Percentiles rank a stretch among this genome's conserved stretches.
phyloP scores from a whole-genome alignment of 2,113 vertebrate genomes.

The Theristicus caerulescens region DNA sequence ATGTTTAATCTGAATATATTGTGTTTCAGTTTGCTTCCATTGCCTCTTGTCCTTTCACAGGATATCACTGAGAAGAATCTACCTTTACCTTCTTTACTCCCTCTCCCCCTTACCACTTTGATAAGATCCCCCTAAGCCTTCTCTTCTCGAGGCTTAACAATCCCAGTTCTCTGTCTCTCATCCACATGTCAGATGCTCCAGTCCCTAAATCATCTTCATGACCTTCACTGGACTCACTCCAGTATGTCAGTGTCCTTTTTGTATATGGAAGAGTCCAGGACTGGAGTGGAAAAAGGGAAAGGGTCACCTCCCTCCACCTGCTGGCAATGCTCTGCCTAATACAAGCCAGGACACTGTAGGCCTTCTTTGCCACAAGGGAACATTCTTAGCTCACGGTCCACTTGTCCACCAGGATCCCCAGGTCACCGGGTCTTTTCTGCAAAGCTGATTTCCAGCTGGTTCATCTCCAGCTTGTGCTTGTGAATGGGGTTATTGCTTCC shows the following conservation, averaged over 20 bases:
- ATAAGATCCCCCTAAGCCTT: background rate
- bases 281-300: background rate
- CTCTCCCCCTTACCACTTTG: background rate
- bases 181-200: background rate
- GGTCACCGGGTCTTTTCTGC: background rate
- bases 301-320: background rate
- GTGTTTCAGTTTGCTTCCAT: background rate
- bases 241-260: background rate
- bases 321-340: background rate
- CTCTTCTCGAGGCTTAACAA: background rate
- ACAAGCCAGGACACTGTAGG: background rate
- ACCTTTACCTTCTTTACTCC: background rate
- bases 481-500: background rate
- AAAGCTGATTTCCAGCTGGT: background rate
- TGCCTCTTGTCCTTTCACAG: background rate
- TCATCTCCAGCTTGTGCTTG: background rate
- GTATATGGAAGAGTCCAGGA: too few relatives aligned
- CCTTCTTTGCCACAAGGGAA: background rate
- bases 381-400: background rate
- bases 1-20: background rate
- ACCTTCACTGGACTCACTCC: background rate
- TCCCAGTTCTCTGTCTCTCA: background rate
- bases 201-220: background rate
- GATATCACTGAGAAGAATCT: background rate
- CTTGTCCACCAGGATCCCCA: background rate